Base-by-base conservation (phyloP, 2,797 vertebrate genomes). In the Delichon dasypus region DNA sequence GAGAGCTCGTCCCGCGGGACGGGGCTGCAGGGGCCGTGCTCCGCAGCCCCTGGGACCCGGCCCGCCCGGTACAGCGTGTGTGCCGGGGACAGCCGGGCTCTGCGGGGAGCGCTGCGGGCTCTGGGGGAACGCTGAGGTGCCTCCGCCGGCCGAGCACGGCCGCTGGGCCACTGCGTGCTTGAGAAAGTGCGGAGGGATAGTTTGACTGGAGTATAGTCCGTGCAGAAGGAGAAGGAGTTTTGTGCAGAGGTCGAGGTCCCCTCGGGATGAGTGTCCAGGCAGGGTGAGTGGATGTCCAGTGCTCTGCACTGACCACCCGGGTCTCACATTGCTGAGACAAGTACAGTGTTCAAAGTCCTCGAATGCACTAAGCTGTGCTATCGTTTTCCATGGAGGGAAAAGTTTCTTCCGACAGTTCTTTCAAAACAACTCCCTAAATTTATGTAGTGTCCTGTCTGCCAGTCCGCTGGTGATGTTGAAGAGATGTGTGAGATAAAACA, bases 231-330 rank as follows among this genome's bases (percentile, higher is more conserved):
- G 13, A 5, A 34, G 18, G 36, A 16, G 21, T 53, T 29, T 8
- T 2, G 22, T 14, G 58, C 42, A 1, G 44, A 11, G 5, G 11
- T 11, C 1, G 13, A 4, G 62, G 6, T 36, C 45, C 17, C 26
- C 13, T 9, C 5, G 36, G 27, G 19, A 2, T 6, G 47, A 40
- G 42, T 44, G 71, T 38, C 32, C 18, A 15, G 82, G 45, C 45
- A 26, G 42, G 7, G 2, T 4, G 9, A 16, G 3, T 1, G 6
- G 14, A 1, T 2, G 2, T 10, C 44, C 82, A 1, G 4, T 1
- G 29, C 34, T 0, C 64, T 0, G 7, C 44, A 0, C 61, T 7
- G 45, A 4, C 45, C 50, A 0, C 13, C 1, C 15, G 7, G 54
- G 7, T 25, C 58, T 42, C 29, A 0, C 40, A 0, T 5, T 19